These are phyloP conservation scores for Eupeodes luniger DNA, from an alignment of 2,888 invertebrate species.

Conservation along the genomic window DNA sequence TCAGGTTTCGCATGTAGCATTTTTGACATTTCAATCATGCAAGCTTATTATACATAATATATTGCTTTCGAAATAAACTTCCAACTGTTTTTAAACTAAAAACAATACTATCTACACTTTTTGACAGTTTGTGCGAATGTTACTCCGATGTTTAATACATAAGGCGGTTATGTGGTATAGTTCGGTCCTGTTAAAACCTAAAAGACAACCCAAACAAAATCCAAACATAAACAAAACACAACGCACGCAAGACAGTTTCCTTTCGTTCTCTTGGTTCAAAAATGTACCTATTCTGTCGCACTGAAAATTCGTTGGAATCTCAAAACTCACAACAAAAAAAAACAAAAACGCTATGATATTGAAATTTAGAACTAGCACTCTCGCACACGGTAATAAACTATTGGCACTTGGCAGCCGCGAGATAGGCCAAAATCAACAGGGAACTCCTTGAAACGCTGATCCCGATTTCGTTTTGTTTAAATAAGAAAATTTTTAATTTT, in stretches of 20 bases:
- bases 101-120: too few species aligned
- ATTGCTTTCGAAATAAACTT: too few species aligned
- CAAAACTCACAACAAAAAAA: not conserved
- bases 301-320: slow-evolving; percentile 16
- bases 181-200: not conserved
- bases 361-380: slow-evolving; percentile 69
- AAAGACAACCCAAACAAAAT: slow-evolving; percentile 13
- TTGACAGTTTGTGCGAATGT: too few species aligned
- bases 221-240: slow-evolving; percentile 48
- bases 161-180: not conserved
- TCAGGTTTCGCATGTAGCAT: too few species aligned
- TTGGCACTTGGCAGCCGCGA: slow-evolving; percentile 46
- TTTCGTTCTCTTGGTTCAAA: not conserved
- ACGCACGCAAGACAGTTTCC: not conserved
- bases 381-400: slow-evolving; percentile 51
- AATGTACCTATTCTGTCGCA: slow-evolving; percentile 17
- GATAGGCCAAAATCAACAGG: slow-evolving; percentile 65
- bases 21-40: too few species aligned
- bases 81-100: too few species aligned
- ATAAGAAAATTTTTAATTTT: not conserved
- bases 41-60: too few species aligned
- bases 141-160: too few species aligned
- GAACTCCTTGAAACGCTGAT: slow-evolving; percentile 41
- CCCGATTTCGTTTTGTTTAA: slow-evolving; percentile 18
- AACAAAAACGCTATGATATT: slow-evolving; percentile 60